phyloP scores from a whole-genome alignment of 2,113 vertebrate species.

The Megalops atlanticus region DNA sequence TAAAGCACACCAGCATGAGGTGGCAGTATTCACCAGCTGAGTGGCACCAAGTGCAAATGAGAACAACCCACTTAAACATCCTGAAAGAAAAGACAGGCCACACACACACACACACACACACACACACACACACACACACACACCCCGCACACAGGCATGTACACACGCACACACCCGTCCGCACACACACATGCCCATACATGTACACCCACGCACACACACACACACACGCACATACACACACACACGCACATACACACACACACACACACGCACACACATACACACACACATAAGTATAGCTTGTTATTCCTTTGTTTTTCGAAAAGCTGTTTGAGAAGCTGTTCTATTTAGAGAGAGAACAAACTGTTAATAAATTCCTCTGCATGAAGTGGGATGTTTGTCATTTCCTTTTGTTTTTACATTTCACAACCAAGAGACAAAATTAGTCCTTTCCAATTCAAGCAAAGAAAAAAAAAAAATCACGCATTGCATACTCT shows the following conservation, averaged over 20 bases:
- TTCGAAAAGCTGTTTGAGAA: conserved; percentile 14
- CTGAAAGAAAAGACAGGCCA: not conserved
- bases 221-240: too few relatives aligned
- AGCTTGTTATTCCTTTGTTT: conserved; percentile 4
- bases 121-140: not conserved
- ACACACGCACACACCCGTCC: too few relatives aligned
- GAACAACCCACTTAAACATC: not conserved
- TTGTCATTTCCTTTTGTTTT: not conserved
- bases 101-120: too few relatives aligned
- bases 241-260: too few relatives aligned
- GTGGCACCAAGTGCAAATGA: not conserved
- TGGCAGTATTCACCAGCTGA: not conserved
- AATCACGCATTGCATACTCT: not conserved
- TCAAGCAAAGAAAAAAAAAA: conserved; percentile 16
- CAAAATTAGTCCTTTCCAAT: conserved; percentile 10
- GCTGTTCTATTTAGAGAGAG: not conserved
- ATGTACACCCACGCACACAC: too few relatives aligned
- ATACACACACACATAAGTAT: not conserved
- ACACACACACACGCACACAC: too few relatives aligned
- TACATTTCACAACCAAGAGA: conserved; percentile 16
- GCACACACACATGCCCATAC: too few relatives aligned
- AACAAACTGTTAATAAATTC: too few relatives aligned
- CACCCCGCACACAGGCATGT: not conserved
- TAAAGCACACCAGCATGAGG: too few relatives aligned
- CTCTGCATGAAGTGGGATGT: not conserved